Conservation (phyloP, 1,140 invertebrate genomes). For the Calycopis cecrops region DNA sequence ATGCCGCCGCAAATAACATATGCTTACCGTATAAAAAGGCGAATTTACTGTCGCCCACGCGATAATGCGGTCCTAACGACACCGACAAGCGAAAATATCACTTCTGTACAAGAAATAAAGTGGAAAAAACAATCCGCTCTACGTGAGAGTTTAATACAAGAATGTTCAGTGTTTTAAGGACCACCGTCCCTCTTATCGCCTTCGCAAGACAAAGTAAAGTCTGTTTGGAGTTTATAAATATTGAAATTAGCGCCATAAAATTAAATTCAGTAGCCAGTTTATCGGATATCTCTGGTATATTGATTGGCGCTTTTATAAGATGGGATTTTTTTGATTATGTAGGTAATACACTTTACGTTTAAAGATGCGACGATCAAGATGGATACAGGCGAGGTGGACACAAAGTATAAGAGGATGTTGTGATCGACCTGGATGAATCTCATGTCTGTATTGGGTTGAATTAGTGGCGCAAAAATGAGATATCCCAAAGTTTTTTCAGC, state of each 20-base stretch:
- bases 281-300: slow-evolving; percentile 11
- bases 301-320: no score
- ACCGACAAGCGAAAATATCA: not conserved
- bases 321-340: no score
- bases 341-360: no score
- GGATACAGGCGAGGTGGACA: no score
- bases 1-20: slow-evolving; percentile 53
- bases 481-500: no score
- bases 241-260: slow-evolving; percentile 26
- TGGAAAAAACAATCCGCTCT: slow-evolving; percentile 5
- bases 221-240: slow-evolving; percentile 28
- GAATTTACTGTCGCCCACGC: slow-evolving; percentile 39
- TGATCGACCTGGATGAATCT: no score
- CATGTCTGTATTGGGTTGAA: no score
- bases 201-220: slow-evolving; percentile 26
- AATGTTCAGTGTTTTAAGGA: slow-evolving; percentile 22
- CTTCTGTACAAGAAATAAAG: not conserved
- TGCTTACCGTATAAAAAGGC: slow-evolving; percentile 49
- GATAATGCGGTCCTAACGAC: slow-evolving; percentile 23
- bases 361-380: no score
- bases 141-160: slow-evolving; percentile 21
- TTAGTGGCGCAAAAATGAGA: no score
- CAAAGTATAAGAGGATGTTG: no score
- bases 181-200: slow-evolving; percentile 22
- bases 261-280: slow-evolving; percentile 24